Conservation (phyloP, 1,140 invertebrate genomes). For the Cepaea nemoralis region DNA sequence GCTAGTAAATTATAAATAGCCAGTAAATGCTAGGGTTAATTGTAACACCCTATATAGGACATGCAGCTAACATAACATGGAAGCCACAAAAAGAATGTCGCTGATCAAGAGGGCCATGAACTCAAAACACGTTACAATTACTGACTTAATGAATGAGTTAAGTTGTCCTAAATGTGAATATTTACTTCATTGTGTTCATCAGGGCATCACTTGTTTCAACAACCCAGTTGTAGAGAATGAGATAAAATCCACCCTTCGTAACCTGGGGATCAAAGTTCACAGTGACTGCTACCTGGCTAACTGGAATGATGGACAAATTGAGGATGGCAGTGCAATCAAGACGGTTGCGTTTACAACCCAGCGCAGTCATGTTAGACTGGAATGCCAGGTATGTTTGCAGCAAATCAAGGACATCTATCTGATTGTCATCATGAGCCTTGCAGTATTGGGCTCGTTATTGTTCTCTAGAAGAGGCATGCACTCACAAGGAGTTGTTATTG, state of each 20-base stretch:
- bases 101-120: neutral
- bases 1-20: too few species aligned
- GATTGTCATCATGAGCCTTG: too few species aligned
- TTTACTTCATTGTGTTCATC: neutral
- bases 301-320: constrained; percentile 64
- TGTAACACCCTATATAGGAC: too few species aligned
- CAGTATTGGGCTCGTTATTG: too few species aligned
- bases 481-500: too few species aligned
- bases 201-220: constrained; percentile 66
- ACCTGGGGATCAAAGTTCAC: constrained; percentile 73
- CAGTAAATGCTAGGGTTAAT: too few species aligned
- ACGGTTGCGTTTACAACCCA: constrained; percentile 58
- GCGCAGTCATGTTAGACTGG: constrained; percentile 53
- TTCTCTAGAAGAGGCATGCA: too few species aligned
- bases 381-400: constrained; percentile 61
- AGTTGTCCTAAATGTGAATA: too few species aligned
- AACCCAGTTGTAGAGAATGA: constrained; percentile 76
- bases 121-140: neutral
- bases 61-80: too few species aligned
- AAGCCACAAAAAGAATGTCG: neutral
- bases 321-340: constrained; percentile 50
- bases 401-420: too few species aligned
- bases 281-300: constrained; percentile 62
- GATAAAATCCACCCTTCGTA: constrained; percentile 85
- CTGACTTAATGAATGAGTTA: neutral